Conservation (phyloP, 2,797 vertebrate genomes). For the Enteromius mattozi region DNA sequence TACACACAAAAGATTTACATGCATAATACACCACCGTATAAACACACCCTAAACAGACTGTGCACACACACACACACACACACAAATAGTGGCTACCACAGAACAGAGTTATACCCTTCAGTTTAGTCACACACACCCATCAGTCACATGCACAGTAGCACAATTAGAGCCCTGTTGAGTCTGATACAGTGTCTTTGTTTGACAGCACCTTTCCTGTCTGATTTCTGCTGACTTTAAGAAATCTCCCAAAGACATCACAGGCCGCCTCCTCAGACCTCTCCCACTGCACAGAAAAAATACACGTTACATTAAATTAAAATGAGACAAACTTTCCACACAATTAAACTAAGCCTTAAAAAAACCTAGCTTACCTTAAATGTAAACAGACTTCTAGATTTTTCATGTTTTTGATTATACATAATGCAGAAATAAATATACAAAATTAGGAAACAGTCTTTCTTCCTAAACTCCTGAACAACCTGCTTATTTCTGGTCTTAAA, state of each 20-base stretch:
- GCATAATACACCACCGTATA: not conserved
- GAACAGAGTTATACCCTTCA: conserved; percentile 3
- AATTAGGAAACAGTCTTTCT: too few species aligned
- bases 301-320: not conserved
- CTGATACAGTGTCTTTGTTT: conserved; percentile 8
- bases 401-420: not conserved
- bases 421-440: too few species aligned
- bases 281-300: not conserved
- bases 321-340: not conserved
- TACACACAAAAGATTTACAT: conserved; percentile 12
- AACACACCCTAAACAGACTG: not conserved
- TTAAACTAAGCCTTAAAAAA: not conserved
- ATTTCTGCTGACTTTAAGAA: conserved; percentile 32
- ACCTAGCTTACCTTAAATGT: not conserved
- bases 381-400: not conserved
- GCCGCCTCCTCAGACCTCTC: not conserved
- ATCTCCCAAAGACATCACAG: not conserved
- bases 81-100: not conserved
- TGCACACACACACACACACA: not conserved
- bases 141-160: conserved; percentile 19
- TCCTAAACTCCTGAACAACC: not conserved
- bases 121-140: conserved; percentile 8
- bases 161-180: conserved; percentile 11
- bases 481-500: not conserved
- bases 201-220: conserved; percentile 28